Conservation (phyloP, 2,797 vertebrate genomes). For the Chaetodon trifasciatus region DNA sequence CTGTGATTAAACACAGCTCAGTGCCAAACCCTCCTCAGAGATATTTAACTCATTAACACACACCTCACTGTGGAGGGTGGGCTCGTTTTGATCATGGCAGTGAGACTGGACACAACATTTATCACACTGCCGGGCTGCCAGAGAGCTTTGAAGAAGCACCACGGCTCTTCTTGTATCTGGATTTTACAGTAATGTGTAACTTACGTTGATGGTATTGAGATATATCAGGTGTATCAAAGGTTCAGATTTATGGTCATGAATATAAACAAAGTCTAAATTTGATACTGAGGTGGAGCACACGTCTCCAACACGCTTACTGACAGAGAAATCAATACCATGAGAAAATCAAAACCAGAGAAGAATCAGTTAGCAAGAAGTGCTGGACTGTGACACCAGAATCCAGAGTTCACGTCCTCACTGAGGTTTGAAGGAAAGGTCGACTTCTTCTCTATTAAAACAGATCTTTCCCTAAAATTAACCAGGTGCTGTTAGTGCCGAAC, state of each 20-base stretch:
- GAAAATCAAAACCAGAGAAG: background rate
- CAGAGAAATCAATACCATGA: background rate
- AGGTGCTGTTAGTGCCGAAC: too few species aligned
- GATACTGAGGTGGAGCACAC: background rate
- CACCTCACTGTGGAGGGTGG: too few species aligned
- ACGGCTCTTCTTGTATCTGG: background rate
- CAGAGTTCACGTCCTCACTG: too few species aligned
- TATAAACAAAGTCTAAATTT: background rate
- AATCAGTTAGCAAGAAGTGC: constrained; percentile 1
- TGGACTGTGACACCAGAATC: too few species aligned
- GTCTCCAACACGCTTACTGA: background rate
- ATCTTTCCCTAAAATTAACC: too few species aligned
- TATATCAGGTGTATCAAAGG: background rate
- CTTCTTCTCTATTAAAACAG: too few species aligned
- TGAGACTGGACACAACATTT: background rate
- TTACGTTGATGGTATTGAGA: background rate
- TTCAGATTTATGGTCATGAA: background rate
- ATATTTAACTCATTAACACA: background rate
- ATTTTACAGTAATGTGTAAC: background rate
- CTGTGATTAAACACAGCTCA: background rate
- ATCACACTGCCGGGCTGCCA: background rate
- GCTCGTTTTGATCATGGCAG: background rate
- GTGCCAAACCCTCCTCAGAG: background rate
- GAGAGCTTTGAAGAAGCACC: background rate
- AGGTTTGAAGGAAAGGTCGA: too few species aligned